Evolutionary conservation across 2,888 invertebrate genomes (phyloP), one percentile per base, ranked within the genome.

Genomic region (Spodoptera littoralis): DNA sequence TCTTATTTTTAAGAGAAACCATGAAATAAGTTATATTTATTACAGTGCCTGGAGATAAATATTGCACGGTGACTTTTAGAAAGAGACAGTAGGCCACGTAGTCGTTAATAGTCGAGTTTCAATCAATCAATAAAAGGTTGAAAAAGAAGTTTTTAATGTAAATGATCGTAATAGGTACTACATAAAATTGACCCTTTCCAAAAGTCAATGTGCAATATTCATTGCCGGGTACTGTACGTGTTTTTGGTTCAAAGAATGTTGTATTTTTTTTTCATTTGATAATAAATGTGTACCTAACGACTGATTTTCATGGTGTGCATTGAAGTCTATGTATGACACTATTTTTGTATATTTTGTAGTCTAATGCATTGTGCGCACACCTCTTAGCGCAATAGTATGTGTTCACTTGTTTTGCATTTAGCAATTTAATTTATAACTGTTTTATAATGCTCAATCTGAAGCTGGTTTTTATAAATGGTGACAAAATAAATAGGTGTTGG

Each of bases 401-500:
- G 67, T 76, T 75, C 70, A 65, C 66, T 61, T 65, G 54, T 74
- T 36, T 67, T 59, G 41, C 57, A 22, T 65, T 70, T 11, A 69
- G 71, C 55, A 41, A 48, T 56, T 64, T 73, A 50, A 60, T 62
- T 71, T 69, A 68, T 70, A 63, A 65, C 63, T 55, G 59, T 60
- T 73, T 36, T 70, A 50, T 78, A 58, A 71, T 56, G 66, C 50
- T 58, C 68, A 65, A 60, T 66, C 65, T 59, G 67, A 68, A 41
- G 55, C 11, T 8, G 57, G 41, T 69, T 76, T 70, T 63, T 77
- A 79, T 70, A 66, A 75, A 70, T 60, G 47, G 51, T 70, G 56
- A 60, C 57, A 63, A 76, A 77, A 65, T 76, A 75, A 68, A 82
- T 9, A 57, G 85, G 87, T 87, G 81, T 81, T 79, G 84, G 86